These are phyloP conservation scores for Crematogaster levior DNA, from an alignment of 2,888 invertebrate species.

Conservation along the genomic window DNA sequence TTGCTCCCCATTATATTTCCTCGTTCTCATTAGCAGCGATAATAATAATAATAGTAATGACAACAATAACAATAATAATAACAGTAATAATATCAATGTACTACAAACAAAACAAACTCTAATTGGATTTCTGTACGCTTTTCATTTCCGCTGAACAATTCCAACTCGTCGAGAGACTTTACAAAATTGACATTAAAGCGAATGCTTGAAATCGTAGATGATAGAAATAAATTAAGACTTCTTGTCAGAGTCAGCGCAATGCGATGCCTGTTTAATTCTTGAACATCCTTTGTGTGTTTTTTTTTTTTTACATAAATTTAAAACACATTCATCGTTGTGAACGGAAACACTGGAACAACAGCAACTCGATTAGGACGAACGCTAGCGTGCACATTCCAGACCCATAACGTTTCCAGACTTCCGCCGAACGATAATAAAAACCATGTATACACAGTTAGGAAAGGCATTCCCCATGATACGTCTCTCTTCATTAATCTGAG, in stretches of 20 bases:
- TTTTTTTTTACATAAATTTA: slow-evolving; percentile 70
- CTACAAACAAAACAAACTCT: slow-evolving; percentile 28
- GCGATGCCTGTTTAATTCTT: slow-evolving; percentile 61
- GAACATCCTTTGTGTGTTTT: slow-evolving; percentile 67
- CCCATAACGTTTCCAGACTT: slow-evolving; percentile 61
- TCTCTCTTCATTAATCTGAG: slow-evolving; percentile 72
- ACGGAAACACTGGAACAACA: slow-evolving; percentile 62
- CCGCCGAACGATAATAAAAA: slow-evolving; percentile 62
- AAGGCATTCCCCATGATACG: slow-evolving; percentile 67
- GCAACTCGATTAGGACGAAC: slow-evolving; percentile 44
- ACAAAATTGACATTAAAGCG: slow-evolving; percentile 12
- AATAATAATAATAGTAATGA: slow-evolving; percentile 16
- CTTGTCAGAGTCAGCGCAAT: slow-evolving; percentile 24
- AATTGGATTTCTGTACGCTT: slow-evolving; percentile 30
- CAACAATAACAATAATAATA: slow-evolving; percentile 6
- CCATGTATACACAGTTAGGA: slow-evolving; percentile 69
- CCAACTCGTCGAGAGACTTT: slow-evolving; percentile 13
- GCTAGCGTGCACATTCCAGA: slow-evolving; percentile 67
- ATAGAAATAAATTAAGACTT: slow-evolving; percentile 66
- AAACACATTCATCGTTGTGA: slow-evolving; percentile 66
- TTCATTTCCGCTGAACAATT: slow-evolving; percentile 32
- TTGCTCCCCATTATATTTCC: slow-evolving; percentile 32
- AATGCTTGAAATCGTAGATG: slow-evolving; percentile 26
- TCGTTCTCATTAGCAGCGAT: slow-evolving; percentile 24
- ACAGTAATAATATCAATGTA: slow-evolving; percentile 30